Conservation (phyloP, 2,888 invertebrate species). For the Melipona beecheii region DNA sequence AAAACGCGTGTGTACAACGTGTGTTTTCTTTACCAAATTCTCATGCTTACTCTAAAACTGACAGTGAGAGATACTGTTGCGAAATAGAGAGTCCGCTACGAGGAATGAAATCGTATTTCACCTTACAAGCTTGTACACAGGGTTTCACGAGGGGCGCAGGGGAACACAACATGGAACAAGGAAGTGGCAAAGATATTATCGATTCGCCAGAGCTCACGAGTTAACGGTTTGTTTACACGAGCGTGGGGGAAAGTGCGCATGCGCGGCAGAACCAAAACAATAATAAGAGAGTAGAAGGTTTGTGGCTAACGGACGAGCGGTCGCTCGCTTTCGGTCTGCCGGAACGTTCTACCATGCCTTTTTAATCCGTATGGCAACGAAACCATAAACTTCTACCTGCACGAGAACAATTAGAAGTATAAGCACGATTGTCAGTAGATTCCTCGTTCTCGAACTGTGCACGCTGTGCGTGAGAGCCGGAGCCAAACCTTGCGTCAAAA, state of each 20-base stretch:
- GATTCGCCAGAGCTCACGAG: slow-evolving; percentile 80
- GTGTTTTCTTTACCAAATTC: neutral
- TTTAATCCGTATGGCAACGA: neutral
- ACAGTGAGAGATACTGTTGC: neutral
- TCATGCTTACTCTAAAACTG: neutral
- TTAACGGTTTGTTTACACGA: slow-evolving; percentile 84
- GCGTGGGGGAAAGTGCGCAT: slow-evolving; percentile 78
- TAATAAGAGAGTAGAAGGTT: slow-evolving; percentile 82
- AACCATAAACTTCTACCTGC: neutral
- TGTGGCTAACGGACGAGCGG: slow-evolving; percentile 71
- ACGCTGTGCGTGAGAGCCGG: slow-evolving; percentile 6
- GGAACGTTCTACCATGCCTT: slow-evolving; percentile 35
- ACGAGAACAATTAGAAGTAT: neutral
- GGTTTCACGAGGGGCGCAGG: slow-evolving; percentile 4
- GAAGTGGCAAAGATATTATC: slow-evolving; percentile 76
- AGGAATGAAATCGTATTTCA: slow-evolving; percentile 12
- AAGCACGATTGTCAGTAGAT: neutral
- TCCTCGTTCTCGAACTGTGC: neutral
- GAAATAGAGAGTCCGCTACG: too few relatives aligned
- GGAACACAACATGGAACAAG: slow-evolving; percentile 60
- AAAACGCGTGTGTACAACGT: neutral
- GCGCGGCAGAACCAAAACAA: slow-evolving; percentile 82
- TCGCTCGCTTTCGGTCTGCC: slow-evolving; percentile 52
- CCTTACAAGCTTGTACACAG: neutral
- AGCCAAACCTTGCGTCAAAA: slow-evolving; percentile 42